A percentile compares a stretch with the other conserved stretches of the same genome.
Evolutionary conservation across 2,888 invertebrate species (phyloP).

Genomic region (Apeira syringaria): DNA sequence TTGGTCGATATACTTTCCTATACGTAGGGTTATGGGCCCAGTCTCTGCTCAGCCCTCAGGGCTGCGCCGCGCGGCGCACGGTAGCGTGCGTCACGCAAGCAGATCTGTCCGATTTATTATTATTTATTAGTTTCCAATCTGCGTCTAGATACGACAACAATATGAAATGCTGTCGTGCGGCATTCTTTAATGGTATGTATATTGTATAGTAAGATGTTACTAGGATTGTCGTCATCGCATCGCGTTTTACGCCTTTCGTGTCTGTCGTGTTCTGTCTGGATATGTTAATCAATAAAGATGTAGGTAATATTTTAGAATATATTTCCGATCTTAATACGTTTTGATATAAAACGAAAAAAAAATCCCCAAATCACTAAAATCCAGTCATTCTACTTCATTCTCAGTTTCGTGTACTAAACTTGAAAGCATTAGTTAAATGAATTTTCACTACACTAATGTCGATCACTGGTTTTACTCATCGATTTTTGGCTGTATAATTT

Average conservation of each 20-base stretch:
- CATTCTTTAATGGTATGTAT: constrained; percentile 47
- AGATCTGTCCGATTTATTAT: constrained; percentile 69
- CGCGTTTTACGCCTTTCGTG: background rate
- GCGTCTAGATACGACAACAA: constrained; percentile 59
- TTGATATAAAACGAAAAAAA: too few relatives aligned
- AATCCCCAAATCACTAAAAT: too few relatives aligned
- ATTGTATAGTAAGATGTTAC: constrained; percentile 46
- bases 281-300: too few relatives aligned
- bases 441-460: too few relatives aligned
- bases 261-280: background rate
- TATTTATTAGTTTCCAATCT: constrained; percentile 78
- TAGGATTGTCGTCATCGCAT: constrained; percentile 4
- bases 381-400: too few relatives aligned
- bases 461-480: too few relatives aligned
- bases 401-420: too few relatives aligned
- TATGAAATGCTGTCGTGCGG: constrained; percentile 48
- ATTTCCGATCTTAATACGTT: too few relatives aligned
- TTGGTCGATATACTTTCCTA: constrained; percentile 2
- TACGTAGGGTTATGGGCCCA: constrained; percentile 26
- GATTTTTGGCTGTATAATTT: too few relatives aligned
- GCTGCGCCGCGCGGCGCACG: constrained; percentile 42
- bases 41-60: constrained; percentile 22
- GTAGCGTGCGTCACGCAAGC: constrained; percentile 78
- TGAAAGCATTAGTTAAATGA: too few relatives aligned
- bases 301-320: too few relatives aligned